These are phyloP conservation scores for Hyperoplus lanceolatus DNA, from an alignment of 2,797 vertebrate genomes.

Conservation along the genomic window DNA sequence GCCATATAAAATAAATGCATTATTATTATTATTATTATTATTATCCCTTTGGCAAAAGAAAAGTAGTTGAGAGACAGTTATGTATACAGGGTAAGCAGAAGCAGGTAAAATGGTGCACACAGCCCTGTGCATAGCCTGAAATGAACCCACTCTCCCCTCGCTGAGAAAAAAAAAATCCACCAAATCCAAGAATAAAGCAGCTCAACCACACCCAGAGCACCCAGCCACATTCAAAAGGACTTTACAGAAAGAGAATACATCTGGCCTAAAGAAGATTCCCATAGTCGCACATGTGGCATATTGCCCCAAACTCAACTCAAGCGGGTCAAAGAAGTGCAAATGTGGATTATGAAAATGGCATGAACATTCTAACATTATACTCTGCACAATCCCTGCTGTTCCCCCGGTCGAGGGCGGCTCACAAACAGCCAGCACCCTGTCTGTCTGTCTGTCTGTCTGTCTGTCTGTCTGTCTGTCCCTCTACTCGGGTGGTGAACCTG, in stretches of 20 bases:
- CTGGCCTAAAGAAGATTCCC: slow-evolving; percentile 47
- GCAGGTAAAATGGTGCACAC: slow-evolving; percentile 7
- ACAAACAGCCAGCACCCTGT: neutral
- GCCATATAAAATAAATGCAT: no score
- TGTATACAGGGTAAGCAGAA: slow-evolving; percentile 5
- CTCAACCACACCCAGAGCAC: slow-evolving; percentile 48
- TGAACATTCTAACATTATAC: slow-evolving; percentile 23
- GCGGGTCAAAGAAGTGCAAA: slow-evolving; percentile 19
- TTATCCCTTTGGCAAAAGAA: neutral
- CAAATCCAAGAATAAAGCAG: slow-evolving; percentile 47
- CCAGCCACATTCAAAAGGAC: slow-evolving; percentile 40
- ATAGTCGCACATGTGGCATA: slow-evolving; percentile 45
- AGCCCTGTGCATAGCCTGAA: slow-evolving; percentile 20
- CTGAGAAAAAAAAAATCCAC: slow-evolving; percentile 40
- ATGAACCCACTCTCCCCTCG: slow-evolving; percentile 34
- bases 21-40: no score
- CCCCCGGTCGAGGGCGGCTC: slow-evolving; percentile 16
- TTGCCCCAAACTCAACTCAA: slow-evolving; percentile 46
- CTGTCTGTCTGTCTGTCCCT: slow-evolving; percentile 9
- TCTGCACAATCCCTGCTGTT: slow-evolving; percentile 29
- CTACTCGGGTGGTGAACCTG: slow-evolving; percentile 24
- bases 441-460: no score
- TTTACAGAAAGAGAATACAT: slow-evolving; percentile 37
- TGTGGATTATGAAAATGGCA: slow-evolving; percentile 44
- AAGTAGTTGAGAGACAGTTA: no score